Evolutionary conservation across 2,797 vertebrate species (phyloP), one percentile per base, ranked within the genome.

Genomic region (Argyrosomus regius): DNA sequence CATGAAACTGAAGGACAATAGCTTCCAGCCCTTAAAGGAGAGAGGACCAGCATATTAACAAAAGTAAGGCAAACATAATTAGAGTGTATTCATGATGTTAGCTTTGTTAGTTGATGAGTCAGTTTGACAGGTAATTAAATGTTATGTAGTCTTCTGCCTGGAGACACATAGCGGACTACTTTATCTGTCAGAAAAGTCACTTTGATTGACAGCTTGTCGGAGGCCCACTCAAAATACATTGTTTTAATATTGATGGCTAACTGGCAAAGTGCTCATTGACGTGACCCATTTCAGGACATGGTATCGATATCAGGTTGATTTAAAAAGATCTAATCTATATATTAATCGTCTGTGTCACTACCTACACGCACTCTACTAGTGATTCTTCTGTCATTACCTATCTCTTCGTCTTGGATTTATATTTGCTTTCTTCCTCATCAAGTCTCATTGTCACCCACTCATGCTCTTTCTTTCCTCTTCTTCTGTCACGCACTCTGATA

Each of bases 101-200:
- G 48, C 83, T 77, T 90, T 87, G 84, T 88, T 83, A 22, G 45
- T 75, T 78, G 90, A 90, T 80, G 69, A 76, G 77, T 58, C 69
- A 16, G 20, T 83, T 88, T 93, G 87, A 93, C 86, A 83, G 83
- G 83, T 89, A 89, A 91, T 92, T 87, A 86, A 88, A 84, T 74
- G 78, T 81, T 85, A 41, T 62, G 83, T 82, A 70, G 70, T 85
- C 69, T 88, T 89, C 78, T 69, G 82, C 73, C 67, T 83, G 78
- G 43, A 88, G 82, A 60, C 64, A 54, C 56, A 86, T 52, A 31
- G 53, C 43, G 13, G 69, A 62, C 80, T 81, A 61, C 70, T 71
- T 39, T 75, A 82, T 82, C 80, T 87, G 87, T 84, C 87, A 85
- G 82, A 74, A 80, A 75, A 89, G 72, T 79, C 82, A 79, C 13